phyloP scores from a whole-genome alignment of 1,140 invertebrate genomes.

The Drosophila subpulchrella region DNA sequence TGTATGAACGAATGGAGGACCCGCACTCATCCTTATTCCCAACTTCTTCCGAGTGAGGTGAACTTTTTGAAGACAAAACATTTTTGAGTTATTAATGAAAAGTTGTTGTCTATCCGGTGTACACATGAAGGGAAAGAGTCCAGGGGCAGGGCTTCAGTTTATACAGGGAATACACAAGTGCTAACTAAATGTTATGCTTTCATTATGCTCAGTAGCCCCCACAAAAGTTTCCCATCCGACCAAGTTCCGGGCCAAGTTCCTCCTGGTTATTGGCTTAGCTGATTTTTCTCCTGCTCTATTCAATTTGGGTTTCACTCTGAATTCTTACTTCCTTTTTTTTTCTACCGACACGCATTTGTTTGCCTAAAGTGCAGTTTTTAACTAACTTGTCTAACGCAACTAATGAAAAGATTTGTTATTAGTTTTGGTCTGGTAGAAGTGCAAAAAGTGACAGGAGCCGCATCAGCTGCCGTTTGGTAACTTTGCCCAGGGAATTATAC shows the following conservation, averaged over 20 bases:
- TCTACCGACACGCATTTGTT: slow-evolving; percentile 64
- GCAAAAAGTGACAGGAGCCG: slow-evolving; percentile 56
- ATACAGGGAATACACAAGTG: slow-evolving; percentile 71
- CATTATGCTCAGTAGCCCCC: slow-evolving; percentile 68
- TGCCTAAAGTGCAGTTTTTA: slow-evolving; percentile 76
- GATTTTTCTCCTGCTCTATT: slow-evolving; percentile 34
- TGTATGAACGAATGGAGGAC: slow-evolving; percentile 9
- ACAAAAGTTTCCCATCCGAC: slow-evolving; percentile 36
- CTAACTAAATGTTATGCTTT: slow-evolving; percentile 83
- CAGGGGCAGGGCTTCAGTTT: slow-evolving; percentile 19
- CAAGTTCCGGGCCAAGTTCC: slow-evolving; percentile 41
- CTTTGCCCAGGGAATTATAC: slow-evolving; percentile 63
- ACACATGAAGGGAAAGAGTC: neutral
- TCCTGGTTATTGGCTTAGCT: slow-evolving; percentile 68
- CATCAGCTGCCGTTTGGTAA: slow-evolving; percentile 38
- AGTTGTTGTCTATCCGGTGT: slow-evolving; percentile 53
- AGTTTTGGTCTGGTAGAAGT: slow-evolving; percentile 57
- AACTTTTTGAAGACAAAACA: slow-evolving; percentile 76
- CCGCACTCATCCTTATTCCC: slow-evolving; percentile 4
- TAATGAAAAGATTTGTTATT: slow-evolving; percentile 83
- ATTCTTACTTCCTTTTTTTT: slow-evolving; percentile 2
- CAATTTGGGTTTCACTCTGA: slow-evolving; percentile 11
- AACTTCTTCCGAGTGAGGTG: slow-evolving; percentile 3
- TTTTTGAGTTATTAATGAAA: slow-evolving; percentile 82
- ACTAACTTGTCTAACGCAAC: slow-evolving; percentile 81